These are phyloP conservation scores for Eupithecia abbreviata DNA, from an alignment of 2,888 invertebrate species.

Conservation along the genomic window DNA sequence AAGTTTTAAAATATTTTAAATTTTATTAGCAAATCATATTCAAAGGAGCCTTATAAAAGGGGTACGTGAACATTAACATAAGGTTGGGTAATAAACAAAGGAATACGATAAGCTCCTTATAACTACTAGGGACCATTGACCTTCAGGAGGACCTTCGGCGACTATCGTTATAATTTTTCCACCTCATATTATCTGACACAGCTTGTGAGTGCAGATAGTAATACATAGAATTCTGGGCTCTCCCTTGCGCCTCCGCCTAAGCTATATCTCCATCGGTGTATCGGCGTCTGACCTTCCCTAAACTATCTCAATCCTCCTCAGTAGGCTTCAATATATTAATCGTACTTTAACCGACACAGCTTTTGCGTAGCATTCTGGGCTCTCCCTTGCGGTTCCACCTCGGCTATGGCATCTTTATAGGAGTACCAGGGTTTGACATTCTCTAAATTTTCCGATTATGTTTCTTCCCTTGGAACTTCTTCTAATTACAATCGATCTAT, in stretches of 20 bases:
- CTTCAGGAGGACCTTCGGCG: no score
- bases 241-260: slow-evolving; percentile 53
- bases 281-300: no score
- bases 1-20: background rate
- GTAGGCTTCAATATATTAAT: no score
- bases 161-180: no score
- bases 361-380: slow-evolving; percentile 79
- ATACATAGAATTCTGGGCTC: slow-evolving; percentile 78
- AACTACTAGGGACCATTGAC: background rate
- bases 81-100: background rate
- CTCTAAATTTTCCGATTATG: slow-evolving; percentile 57
- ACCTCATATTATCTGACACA: slow-evolving; percentile 83
- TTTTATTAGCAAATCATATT: background rate
- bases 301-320: no score
- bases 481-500: slow-evolving; percentile 17
- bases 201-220: slow-evolving; percentile 79
- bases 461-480: slow-evolving; percentile 71
- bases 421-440: slow-evolving; percentile 48
- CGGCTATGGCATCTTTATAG: slow-evolving; percentile 52
- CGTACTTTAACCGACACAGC: slow-evolving; percentile 81
- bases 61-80: background rate
- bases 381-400: slow-evolving; percentile 52
- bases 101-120: background rate
- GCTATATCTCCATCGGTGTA: no score
- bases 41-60: background rate